Conservation (phyloP, 92 coral and sea anemone species). For the Umimayanthus chanpuru region DNA sequence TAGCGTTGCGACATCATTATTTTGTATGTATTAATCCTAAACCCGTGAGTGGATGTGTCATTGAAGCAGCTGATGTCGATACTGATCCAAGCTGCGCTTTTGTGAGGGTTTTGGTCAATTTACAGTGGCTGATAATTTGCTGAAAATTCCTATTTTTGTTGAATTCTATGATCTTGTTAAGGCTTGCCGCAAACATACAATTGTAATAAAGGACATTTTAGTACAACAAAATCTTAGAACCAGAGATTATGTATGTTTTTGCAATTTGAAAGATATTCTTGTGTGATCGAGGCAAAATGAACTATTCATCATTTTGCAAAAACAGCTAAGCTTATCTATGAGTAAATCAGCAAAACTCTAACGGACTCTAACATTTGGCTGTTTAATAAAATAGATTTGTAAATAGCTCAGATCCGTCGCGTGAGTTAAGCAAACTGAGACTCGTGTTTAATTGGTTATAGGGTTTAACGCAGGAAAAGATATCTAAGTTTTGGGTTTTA, state of each 20-base stretch:
- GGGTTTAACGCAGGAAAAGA: background rate
- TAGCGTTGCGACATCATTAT: conserved; percentile 15
- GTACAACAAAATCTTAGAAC: background rate
- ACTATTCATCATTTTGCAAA: background rate
- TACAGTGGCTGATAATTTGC: background rate
- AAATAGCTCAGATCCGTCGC: background rate
- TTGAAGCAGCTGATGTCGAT: background rate
- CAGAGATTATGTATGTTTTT: background rate
- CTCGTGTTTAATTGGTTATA: background rate
- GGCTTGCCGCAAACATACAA: background rate
- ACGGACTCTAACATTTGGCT: background rate
- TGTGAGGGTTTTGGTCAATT: background rate
- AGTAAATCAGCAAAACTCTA: background rate
- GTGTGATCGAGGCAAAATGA: background rate
- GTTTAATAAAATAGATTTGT: background rate
- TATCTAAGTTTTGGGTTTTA: background rate
- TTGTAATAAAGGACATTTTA: too few species aligned
- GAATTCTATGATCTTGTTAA: background rate
- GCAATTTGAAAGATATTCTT: background rate
- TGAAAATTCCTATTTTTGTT: background rate
- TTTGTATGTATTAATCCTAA: background rate
- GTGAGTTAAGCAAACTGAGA: background rate
- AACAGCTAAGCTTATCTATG: background rate
- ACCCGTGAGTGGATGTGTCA: conserved; percentile 4
- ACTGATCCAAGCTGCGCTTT: background rate